Evolutionary conservation across 1,140 invertebrate species (phyloP), one percentile per base, ranked within the genome.

Genomic region (Elymnias hypermnestra): DNA sequence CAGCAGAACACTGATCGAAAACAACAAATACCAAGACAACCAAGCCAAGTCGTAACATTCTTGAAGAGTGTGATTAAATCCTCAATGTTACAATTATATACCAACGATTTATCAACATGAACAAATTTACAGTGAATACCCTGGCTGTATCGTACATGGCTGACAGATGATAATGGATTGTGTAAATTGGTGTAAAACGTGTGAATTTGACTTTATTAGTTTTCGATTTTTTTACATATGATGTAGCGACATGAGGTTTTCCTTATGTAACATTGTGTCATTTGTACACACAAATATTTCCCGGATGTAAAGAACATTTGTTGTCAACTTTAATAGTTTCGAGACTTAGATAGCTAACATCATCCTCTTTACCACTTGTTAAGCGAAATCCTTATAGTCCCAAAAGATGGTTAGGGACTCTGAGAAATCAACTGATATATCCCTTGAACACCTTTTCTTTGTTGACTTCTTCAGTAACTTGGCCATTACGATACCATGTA

Each of bases 61-160:
- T 70, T 19, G 8, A 21, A 36, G 23, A 43, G 40, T 31, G 18
- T 17, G 14, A 19, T 48, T 10, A 44, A 31, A 53, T 26, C 15
- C 10, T 23, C 13, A 10, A 44, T 49, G 33, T 40, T 40, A 63
- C 57, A 70, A 60, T 64, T 77, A 63, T 78, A 78, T 75, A 75
- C 55, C 33, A 26, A 15, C 31, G 14, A 17, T 53, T 35, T 45
- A 57, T 63, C 47, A 59, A 61, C 48, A 57, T 21, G 15, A 39
- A 25, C 36, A 58, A 49, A 57, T 46, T 44, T 18, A 37, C 18
- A 56, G 49, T 54, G 63, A 33, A 33, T 15, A 61, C 58, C 40
- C 8, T 36, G 53, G 56, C 63, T 54, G 35, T 22, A 28, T 52
- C 31, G 33, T 43, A 53, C 23, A 48, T 58, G 45, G 7, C 9